Conservation (phyloP, 2,888 invertebrate genomes). For the Branchinecta sandiegonensis region DNA sequence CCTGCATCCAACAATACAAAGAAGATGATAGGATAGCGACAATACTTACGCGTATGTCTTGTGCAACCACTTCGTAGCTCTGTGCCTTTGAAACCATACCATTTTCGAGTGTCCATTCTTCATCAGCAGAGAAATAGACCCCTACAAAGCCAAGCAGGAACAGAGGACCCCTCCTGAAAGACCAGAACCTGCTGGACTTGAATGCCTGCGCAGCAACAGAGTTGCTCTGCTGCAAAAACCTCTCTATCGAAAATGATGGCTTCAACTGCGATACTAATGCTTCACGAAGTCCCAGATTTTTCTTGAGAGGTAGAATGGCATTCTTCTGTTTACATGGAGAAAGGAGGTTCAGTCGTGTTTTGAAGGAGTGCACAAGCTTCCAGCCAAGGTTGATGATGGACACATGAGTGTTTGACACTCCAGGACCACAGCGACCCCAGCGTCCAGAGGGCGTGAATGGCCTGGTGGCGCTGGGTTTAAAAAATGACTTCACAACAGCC, state of each 20-base stretch:
- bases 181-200: neutral
- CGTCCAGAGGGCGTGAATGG: neutral
- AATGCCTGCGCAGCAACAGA: neutral
- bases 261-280: neutral
- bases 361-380: neutral
- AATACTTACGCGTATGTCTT: neutral
- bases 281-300: neutral
- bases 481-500: neutral
- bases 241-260: neutral
- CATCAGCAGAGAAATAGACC: slow-evolving; percentile 3
- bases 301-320: neutral
- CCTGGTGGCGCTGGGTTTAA: slow-evolving; percentile 13
- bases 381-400: slow-evolving; percentile 12
- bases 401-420: neutral
- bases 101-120: slow-evolving; percentile 5
- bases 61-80: neutral
- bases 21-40: too few species aligned
- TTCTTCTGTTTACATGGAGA: neutral
- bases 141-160: neutral
- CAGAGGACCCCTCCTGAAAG: neutral
- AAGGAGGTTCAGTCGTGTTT: neutral
- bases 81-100: slow-evolving; percentile 5
- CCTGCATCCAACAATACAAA: too few species aligned
- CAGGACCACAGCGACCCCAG: neutral
- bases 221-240: neutral